These are phyloP conservation scores for Metalampra italica DNA, from an alignment of 2,888 invertebrate genomes.

Conservation along the genomic window DNA sequence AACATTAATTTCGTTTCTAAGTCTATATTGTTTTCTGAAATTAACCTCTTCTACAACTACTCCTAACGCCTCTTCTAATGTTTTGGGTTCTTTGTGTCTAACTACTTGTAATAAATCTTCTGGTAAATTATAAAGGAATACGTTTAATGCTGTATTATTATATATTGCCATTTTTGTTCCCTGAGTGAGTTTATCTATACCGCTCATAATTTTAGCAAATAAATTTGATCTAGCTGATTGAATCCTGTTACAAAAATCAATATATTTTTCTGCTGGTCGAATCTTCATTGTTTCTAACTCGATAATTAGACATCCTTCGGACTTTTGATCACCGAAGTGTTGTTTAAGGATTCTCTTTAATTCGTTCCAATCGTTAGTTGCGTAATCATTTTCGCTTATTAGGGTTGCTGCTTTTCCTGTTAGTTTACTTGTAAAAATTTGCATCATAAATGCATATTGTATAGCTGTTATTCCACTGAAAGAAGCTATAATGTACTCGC, in stretches of 20 bases:
- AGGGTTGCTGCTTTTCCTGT: too few species aligned
- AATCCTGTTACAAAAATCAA: constrained; percentile 1
- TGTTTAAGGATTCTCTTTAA: too few species aligned
- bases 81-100: background rate
- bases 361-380: too few species aligned
- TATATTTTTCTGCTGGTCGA: constrained; percentile 13
- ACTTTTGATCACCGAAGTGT: too few species aligned
- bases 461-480: too few species aligned
- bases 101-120: background rate
- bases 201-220: background rate
- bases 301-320: background rate
- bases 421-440: too few species aligned
- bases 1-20: background rate
- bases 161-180: background rate
- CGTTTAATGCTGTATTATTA: background rate
- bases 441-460: too few species aligned
- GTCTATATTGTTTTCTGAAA: background rate
- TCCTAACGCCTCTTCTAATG: background rate
- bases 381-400: too few species aligned
- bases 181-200: background rate
- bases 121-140: background rate
- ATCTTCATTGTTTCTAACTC: constrained; percentile 13
- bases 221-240: background rate
- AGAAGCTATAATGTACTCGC: too few species aligned
- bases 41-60: background rate